phyloP scores from a whole-genome alignment of 2,888 invertebrate genomes.

The Limnephilus auricula region DNA sequence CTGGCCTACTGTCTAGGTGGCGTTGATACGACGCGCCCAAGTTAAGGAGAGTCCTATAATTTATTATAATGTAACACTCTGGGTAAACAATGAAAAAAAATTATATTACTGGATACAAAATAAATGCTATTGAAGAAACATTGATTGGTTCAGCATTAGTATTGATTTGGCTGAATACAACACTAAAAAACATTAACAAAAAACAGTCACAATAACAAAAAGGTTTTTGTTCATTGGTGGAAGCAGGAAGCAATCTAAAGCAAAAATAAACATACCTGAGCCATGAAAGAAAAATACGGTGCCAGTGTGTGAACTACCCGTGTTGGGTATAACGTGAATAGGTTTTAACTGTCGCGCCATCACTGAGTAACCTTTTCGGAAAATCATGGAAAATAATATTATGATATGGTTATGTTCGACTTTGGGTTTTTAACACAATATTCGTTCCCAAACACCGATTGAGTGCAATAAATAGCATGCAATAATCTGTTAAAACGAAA shows the following conservation, averaged over 20 bases:
- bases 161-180: too few relatives aligned
- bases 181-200: not conserved
- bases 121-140: too few relatives aligned
- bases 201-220: not conserved
- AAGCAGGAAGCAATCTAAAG: not conserved
- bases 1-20: too few relatives aligned
- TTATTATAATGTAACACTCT: not conserved
- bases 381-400: constrained; percentile 28
- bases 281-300: constrained; percentile 84
- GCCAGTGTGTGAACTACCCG: constrained; percentile 77
- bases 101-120: not conserved
- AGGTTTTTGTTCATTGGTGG: not conserved
- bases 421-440: not conserved
- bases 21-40: not conserved
- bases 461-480: not conserved
- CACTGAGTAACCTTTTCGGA: constrained; percentile 35
- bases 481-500: not conserved
- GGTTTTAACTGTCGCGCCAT: constrained; percentile 64
- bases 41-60: not conserved
- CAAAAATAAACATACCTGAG: constrained; percentile 76
- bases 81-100: not conserved
- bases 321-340: constrained; percentile 73
- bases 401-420: not conserved
- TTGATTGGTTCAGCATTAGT: too few relatives aligned
- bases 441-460: not conserved